phyloP scores from a whole-genome alignment of 2,113 vertebrate genomes.

The Oxyruncus cristatus region DNA sequence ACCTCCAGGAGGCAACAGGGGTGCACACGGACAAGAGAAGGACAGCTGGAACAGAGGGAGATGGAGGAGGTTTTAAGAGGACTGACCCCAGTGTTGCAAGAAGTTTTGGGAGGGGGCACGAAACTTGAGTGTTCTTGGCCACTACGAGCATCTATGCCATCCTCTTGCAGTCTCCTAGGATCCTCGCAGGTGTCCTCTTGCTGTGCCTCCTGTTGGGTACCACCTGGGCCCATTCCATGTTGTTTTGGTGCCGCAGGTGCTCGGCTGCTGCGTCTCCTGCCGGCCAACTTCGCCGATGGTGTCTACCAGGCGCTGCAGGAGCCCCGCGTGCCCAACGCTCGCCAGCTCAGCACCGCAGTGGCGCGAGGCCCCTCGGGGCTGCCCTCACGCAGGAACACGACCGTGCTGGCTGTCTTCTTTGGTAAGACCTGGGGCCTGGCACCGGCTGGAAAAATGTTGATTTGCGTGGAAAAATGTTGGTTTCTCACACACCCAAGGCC shows the following conservation, averaged over 20 bases:
- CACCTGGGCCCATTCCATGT: rapidly evolving
- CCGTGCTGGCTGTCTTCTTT: constrained; percentile 88
- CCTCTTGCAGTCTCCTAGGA: background rate
- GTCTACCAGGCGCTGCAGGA: constrained; percentile 83
- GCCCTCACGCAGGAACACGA: constrained; percentile 80
- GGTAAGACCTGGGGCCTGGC: constrained; percentile 73
- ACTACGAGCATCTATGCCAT: rapidly evolving
- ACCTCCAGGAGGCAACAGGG: background rate
- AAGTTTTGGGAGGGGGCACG: background rate
- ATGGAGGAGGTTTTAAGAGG: background rate
- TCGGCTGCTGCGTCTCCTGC: constrained; percentile 79
- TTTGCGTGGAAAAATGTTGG: background rate
- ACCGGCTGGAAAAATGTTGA: rapidly evolving
- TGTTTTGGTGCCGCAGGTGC: constrained; percentile 73
- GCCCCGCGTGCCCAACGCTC: constrained; percentile 83
- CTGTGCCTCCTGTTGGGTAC: rapidly evolving
- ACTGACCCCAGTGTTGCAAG: background rate
- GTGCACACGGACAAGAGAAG: background rate
- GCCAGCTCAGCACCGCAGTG: constrained; percentile 74
- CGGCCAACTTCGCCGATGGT: constrained; percentile 83
- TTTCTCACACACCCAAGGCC: background rate
- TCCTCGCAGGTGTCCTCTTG: rapidly evolving
- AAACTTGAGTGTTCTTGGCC: background rate
- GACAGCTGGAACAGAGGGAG: background rate
- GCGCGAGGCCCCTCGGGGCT: constrained; percentile 72